Evolutionary conservation across 2,888 invertebrate species (phyloP), one percentile per base, ranked within the genome.

Genomic region (Chaetoderma sp.): DNA sequence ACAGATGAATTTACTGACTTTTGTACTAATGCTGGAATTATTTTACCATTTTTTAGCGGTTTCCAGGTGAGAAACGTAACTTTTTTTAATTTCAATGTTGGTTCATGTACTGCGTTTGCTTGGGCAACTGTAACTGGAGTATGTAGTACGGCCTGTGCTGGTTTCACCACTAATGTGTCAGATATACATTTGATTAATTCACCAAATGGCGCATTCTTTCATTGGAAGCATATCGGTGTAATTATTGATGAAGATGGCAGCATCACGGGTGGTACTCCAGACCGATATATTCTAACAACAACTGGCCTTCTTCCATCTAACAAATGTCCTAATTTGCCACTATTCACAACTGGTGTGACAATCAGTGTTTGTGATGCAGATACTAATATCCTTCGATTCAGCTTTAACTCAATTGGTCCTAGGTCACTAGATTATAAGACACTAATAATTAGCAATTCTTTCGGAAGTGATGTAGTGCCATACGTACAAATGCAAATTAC

Each of bases 171-270:
- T 52, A 58, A 75, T 18, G 69, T 73, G 1, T 57, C 61, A 13
- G 69, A 57, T 0, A 61, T 78, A 1, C 42, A n/a, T 4, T 80
- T 74, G 55, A 59, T 52, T 16, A 79, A 82, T 64, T 72, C 76
- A 1, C 65, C 61, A 18, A 67, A 68, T 57, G 67, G 61, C 16
- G 18, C 30, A 23, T 2, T 42, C 18, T 74, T 52, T 18, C 23
- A 55, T 36, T 78, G 76, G 76, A 42, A 64, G 55, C 74, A 67
- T 49, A 75, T 78, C 42, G 72, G 68, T 33, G 67, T 73, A 0
- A 54, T 81, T 6, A 33, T 68, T 16, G 85, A 83, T 65, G 8
- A 65, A 2, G 84, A 84, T 64, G 83, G 81, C 1, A 61, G 77
- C 1, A 63, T 83, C 5, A 73, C 76, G 5, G 78, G 78, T 8